Base-by-base conservation (phyloP, 2,888 invertebrate species). In the Drymonia ruficornis region DNA sequence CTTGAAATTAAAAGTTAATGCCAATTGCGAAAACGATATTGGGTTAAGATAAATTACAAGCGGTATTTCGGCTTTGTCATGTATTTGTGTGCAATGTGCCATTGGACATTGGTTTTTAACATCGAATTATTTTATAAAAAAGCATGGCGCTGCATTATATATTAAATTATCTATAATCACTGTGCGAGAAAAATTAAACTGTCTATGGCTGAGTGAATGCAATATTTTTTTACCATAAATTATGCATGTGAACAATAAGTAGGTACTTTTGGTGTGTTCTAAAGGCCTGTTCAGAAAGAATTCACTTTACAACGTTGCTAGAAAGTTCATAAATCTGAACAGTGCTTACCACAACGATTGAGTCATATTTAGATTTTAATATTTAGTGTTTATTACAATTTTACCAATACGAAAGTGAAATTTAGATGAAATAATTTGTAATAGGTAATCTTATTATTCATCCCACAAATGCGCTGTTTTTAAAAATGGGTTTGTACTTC, bases 331-430 rank as follows among this genome's bases (percentile, higher is more conserved):
- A 23, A 23, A 56, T 57, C 47, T 52, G 38, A 59, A 85, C 86
- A 86, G 86, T 83, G 81, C 77, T 75, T 57, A 58, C 55, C 77
- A 77, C 85, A 86, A 84, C 81, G 70, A 80, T 76, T 76, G 80
- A 89, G 89, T 89, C 90, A 89, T 78, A 80, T 56, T 61, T 73
- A 70, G 68, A 55, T 44, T 31, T n/a, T 31, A 31, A 31, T 67
- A 76, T 69, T 71, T 78, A 81, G 70, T 50, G 52, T 66, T 71
- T 72, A 74, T 70, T 74, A 79, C 79, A 72, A 56, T 69, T 81
- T 76, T 85, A 86, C 83, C 81, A 83, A 47, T 34, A 34, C 18
- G 11, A 34, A 47, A 18, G 12, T 16, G 44, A 36, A 36, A 36
- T 44, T 8, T n/a, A 9, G 7, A 9, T 40, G 16, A 40, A 16